Conservation (phyloP, 2,888 invertebrate species). For the Sisyra nigra region DNA sequence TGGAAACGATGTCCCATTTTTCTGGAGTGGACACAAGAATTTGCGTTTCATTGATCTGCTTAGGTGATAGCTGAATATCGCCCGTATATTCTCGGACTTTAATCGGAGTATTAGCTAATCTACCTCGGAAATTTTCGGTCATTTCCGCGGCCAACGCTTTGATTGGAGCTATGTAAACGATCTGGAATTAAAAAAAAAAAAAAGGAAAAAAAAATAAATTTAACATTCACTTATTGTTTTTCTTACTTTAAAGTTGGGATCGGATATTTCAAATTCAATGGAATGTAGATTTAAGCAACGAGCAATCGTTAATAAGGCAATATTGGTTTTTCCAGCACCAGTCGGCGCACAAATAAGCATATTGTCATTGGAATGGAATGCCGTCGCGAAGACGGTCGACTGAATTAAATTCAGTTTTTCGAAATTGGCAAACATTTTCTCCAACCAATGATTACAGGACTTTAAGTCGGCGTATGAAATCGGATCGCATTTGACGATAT, state of each 20-base stretch:
- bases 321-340: slow-evolving; percentile 98
- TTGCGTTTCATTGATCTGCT: slow-evolving; percentile 88
- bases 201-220: neutral
- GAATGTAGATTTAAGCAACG: slow-evolving; percentile 80
- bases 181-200: slow-evolving; percentile 32
- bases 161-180: slow-evolving; percentile 99
- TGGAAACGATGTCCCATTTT: slow-evolving; percentile 98
- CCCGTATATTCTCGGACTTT: slow-evolving; percentile 87
- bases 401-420: slow-evolving; percentile 86
- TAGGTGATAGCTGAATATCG: slow-evolving; percentile 92
- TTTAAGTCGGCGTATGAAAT: too few relatives aligned
- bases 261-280: slow-evolving; percentile 63
- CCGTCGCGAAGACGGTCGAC: slow-evolving; percentile 86
- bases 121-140: slow-evolving; percentile 82
- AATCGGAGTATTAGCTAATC: slow-evolving; percentile 62
- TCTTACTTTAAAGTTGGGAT: slow-evolving; percentile 78
- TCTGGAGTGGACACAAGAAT: slow-evolving; percentile 98
- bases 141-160: slow-evolving; percentile 98
- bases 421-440: slow-evolving; percentile 77
- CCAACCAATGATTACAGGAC: slow-evolving; percentile 16
- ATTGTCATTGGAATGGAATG: slow-evolving; percentile 94
- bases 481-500: too few relatives aligned
- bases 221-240: neutral
- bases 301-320: slow-evolving; percentile 83
- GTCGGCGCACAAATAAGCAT: slow-evolving; percentile 96